Evolutionary conservation across 2,797 vertebrate species (phyloP).

Genomic region (Megalops cyprinoides): DNA sequence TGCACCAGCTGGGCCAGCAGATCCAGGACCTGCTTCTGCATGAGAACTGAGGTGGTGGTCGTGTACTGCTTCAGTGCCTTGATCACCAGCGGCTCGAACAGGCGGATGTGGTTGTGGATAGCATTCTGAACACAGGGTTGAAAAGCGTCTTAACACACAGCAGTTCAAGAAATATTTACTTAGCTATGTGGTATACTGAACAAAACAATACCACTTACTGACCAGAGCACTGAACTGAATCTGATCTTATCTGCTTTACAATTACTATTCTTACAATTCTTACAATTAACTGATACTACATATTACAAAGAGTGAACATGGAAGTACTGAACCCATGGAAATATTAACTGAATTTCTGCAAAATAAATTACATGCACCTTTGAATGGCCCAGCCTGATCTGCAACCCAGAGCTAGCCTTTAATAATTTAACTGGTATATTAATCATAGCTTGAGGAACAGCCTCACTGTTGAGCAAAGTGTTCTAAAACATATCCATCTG

Average conservation of each 20-base stretch:
- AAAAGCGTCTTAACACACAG: background rate
- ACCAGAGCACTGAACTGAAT: background rate
- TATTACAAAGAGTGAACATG: too few relatives aligned
- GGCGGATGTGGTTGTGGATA: conserved; percentile 95
- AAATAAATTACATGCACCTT: too few relatives aligned
- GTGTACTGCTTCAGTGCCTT: conserved; percentile 98
- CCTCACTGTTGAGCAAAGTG: background rate
- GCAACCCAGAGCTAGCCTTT: background rate
- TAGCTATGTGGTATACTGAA: background rate
- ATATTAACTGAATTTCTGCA: too few relatives aligned
- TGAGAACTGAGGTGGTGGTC: conserved; percentile 92
- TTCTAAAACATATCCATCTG: background rate
- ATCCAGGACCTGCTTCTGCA: conserved; percentile 94
- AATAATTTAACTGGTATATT: background rate
- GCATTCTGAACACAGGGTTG: conserved; percentile 77
- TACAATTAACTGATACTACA: too few relatives aligned
- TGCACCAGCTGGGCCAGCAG: conserved; percentile 95
- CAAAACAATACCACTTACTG: background rate
- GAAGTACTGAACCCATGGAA: too few relatives aligned
- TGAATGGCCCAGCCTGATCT: background rate
- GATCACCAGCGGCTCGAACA: conserved; percentile 97
- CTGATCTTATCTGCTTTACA: background rate
- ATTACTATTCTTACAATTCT: too few relatives aligned
- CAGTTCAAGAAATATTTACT: too few relatives aligned
- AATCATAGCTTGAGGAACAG: background rate